Base-by-base conservation (phyloP, 2,888 invertebrate species). In the Odontocolon sp. region DNA sequence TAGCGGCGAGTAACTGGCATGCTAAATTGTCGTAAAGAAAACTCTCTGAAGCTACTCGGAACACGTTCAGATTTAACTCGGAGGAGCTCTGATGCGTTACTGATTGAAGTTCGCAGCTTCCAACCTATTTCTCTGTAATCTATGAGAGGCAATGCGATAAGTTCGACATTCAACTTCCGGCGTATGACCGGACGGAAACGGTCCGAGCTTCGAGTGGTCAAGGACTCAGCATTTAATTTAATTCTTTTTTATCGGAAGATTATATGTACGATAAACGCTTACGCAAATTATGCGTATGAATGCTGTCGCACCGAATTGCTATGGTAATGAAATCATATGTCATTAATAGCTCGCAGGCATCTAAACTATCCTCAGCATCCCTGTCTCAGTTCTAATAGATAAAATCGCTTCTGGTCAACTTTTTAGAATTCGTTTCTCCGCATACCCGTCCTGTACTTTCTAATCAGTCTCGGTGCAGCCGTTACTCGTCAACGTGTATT, bases 1-100 rank as follows among this genome's bases (percentile, higher is more conserved):
- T 86, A 86, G 67, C 77, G 59, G 33, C 61, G 67, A 45, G 47
- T 52, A 28, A 71, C 81, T 31, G 79, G 57, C 83, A 84, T 83
- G 31, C 36, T 31, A 2, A 42, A 11, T n/a, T n/a, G n/a, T n/a
- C n/a, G n/a, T n/a, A n/a, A n/a, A 11, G 21, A 45, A 45, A 42
- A 9, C 31, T 3, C 18, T 61, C 9, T 3, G 28, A 28, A 3
- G 21, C 3, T 40, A 28, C 9, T 18, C 2, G 23, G 14, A 26
- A 57, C 50, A 18, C 16, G 50, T 6, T 50, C 9, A 18, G 8
- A 47, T 26, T 50, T 21, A 11, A 64, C 56, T 38, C 16, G 11
- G 14, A 21, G 23, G 59, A 63, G 40, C 26, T 36, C 36, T 16
- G 45, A 14, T 40, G 57, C 47, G 23, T 68, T 28, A 77, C 77